Evolutionary conservation across 2,888 invertebrate species (phyloP), one percentile per base, ranked within the genome.

Genomic region (Urechis unicinctus): DNA sequence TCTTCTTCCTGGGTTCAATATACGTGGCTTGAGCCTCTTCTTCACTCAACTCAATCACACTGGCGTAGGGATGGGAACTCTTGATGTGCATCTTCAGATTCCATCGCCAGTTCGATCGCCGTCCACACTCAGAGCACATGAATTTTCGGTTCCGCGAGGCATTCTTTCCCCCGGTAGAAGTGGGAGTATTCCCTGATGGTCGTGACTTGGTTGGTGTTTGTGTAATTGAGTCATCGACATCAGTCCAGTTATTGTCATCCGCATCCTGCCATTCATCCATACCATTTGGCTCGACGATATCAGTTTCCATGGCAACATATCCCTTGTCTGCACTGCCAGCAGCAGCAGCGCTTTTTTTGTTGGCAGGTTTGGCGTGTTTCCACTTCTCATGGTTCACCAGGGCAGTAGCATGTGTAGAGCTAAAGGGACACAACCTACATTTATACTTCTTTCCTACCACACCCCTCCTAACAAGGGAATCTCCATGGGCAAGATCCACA

Each of bases 21-120:
- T n/a, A 56, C 3, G 74, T 73, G 9, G 67, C 66, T 51, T 66
- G 61, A 9, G 77, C 77, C 53, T 73, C 75, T 22, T 68, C 70
- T 31, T 70, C 67, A 22, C 67, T 61, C 51, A 77, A 55, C 29
- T 68, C 66, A 25, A 75, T 72, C 17, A 75, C 66, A 44, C 65
- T 61, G 2, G 70, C 69, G 13, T 60, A 44, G 3, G 57, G 56
- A 31, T 61, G 57, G 3, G 59, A 63, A 25, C 66, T 66, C 42
- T 71, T 60, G 63, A 96, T 93, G 78, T 96, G 96, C 79, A 95
- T 96, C 47, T 92, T 93, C 58, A 96, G 89, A 80, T 96, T 95
- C 94, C 95, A 95, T 64, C 93, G 86, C 95, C 95, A 95, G 77
- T 96, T 96, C 41, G 94, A 94, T 66, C 92, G 86, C 74, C 93